Base-by-base conservation (phyloP, 2,113 vertebrate species). In the Spermophilus dauricus region DNA sequence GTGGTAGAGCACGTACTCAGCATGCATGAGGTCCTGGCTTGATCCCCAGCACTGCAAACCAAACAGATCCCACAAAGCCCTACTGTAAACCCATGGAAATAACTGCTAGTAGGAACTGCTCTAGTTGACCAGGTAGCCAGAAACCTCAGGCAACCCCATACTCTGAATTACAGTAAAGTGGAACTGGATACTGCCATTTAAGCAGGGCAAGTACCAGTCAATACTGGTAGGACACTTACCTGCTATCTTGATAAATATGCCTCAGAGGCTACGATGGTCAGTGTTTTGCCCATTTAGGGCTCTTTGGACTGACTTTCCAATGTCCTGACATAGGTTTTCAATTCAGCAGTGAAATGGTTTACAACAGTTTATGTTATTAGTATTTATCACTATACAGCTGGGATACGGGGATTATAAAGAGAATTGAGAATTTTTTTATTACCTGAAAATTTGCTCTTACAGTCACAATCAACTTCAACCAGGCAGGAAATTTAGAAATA, bases 391-490 rank as follows among this genome's bases (percentile, higher is more conserved):
- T 39, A 26, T 24, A 89, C 81, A 70, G 56, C 12, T 58, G 22
- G 3, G 24, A 45, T 51, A 39, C 2, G 39, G 61, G 56, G 53
- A 86, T 84, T 90, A 37, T 17, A 37, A 73, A 77, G 87, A 95
- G 73, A 96, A 48, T 76, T 48, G 51, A 78, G 73, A 56, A 58
- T 72, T 95, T 20, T 89, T 70, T 67, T 95, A 98, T 99, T 98
- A 99, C 99, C 99, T 99, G 98, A 92, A 99, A 99, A 98, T 99
- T 99, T 86, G 99, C 98, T 97, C 99, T 99, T 72, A 99, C 98
- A 26, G 99, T 99, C 98, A 99, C 99, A 96, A 99, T 99, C 95
- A 99, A 98, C 98, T 99, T 99, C 90, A 99, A 98, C 99, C 99
- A 99, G 56, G 98, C 89, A 90, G 99, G 99, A 98, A 99, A 99